Evolutionary conservation across 2,113 vertebrate genomes (phyloP).

Genomic region (Plestiodon gilberti): DNA sequence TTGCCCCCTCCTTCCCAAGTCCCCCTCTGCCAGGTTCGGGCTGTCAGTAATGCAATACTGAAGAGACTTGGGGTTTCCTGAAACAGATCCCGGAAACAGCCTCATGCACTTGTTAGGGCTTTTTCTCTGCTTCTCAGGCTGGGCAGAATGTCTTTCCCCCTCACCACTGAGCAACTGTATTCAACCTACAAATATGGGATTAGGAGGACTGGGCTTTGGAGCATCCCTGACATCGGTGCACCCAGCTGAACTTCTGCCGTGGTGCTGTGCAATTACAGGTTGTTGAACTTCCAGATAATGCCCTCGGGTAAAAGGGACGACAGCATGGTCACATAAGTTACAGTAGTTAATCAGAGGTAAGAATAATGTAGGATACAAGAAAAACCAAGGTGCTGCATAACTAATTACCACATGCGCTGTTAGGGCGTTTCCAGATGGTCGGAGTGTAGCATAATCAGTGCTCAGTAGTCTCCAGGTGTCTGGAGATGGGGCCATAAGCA

Average conservation of each 20-base stretch:
- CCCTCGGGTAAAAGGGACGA: background rate
- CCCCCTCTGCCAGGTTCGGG: no score
- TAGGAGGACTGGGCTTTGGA: background rate
- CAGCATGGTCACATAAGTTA: background rate
- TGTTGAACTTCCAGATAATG: background rate
- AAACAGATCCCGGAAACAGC: background rate
- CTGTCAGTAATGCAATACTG: background rate
- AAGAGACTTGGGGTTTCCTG: background rate
- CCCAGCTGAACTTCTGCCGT: background rate
- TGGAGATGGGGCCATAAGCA: no score
- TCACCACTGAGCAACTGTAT: background rate
- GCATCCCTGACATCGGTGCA: background rate
- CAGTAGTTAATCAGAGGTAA: background rate
- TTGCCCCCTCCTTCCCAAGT: no score
- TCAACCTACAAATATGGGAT: background rate
- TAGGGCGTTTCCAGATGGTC: no score
- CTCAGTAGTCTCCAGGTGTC: no score
- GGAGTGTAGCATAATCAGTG: no score
- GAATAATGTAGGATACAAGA: background rate
- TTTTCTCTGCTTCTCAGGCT: background rate
- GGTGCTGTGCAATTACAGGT: background rate
- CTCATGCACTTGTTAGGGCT: background rate
- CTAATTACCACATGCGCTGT: background rate
- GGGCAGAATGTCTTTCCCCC: background rate
- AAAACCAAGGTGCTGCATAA: background rate